A percentile compares a stretch with the other conserved stretches of the same genome.
Conservation (phyloP, 2,888 invertebrate genomes). For the Himalopsyche kuldschensis region DNA sequence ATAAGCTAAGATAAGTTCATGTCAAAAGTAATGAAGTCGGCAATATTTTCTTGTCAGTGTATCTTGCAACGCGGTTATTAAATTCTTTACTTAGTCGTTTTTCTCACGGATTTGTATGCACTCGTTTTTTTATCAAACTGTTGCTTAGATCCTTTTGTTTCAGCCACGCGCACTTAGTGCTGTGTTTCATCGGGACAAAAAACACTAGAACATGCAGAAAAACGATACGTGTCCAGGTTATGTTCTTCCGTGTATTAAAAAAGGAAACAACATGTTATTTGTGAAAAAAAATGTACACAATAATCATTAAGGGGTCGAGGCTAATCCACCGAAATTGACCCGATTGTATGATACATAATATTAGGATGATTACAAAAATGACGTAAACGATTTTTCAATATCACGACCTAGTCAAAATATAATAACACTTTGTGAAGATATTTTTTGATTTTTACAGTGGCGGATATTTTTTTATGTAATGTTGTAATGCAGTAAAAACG, state of each 20-base stretch:
- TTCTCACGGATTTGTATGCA: not conserved
- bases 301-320: not conserved
- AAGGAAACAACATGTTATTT: not conserved
- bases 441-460: not conserved
- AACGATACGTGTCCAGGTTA: not conserved
- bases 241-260: not conserved
- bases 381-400: not conserved
- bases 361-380: constrained; percentile 12
- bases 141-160: not conserved
- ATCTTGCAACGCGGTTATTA: not conserved
- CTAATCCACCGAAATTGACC: constrained; percentile 11
- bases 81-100: not conserved
- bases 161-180: not conserved
- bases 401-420: constrained; percentile 8
- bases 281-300: not conserved
- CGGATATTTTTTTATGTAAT: not conserved
- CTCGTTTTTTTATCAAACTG: not conserved
- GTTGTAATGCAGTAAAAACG: not conserved
- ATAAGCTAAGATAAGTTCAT: too few species aligned
- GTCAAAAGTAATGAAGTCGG: too few species aligned
- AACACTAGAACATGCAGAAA: not conserved
- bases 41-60: not conserved
- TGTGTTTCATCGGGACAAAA: not conserved
- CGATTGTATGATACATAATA: constrained; percentile 4
- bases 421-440: not conserved